Evolutionary conservation across 2,797 vertebrate species (phyloP).

Genomic region (Menidia menidia): DNA sequence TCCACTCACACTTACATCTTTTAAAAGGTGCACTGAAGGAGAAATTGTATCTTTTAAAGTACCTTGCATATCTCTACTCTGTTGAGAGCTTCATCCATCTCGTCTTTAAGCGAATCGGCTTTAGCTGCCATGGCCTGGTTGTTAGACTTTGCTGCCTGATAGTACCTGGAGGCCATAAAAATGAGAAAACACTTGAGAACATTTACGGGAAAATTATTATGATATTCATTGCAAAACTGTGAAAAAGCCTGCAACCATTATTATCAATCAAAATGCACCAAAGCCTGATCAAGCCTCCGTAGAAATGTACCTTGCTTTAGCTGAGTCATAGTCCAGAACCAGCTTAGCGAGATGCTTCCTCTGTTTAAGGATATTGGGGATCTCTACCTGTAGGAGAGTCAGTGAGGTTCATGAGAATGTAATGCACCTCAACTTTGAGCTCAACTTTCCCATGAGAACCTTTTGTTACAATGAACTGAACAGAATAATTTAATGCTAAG

Average conservation of each 20-base stretch:
- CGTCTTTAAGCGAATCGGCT: slow-evolving; percentile 93
- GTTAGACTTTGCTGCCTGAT: slow-evolving; percentile 91
- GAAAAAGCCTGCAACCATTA: neutral
- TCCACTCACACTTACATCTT: neutral
- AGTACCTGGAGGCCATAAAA: slow-evolving; percentile 81
- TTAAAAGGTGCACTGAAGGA: neutral
- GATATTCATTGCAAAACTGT: neutral
- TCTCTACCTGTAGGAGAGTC: slow-evolving; percentile 86
- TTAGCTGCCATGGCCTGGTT: slow-evolving; percentile 93
- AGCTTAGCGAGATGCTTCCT: slow-evolving; percentile 94
- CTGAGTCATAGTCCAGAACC: slow-evolving; percentile 96
- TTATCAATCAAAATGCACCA: neutral
- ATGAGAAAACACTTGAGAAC: neutral
- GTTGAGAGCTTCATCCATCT: slow-evolving; percentile 97
- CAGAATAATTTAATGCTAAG: slow-evolving; percentile 13
- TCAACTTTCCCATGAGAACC: slow-evolving; percentile 21
- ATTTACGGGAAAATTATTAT: neutral
- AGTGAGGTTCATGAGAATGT: neutral
- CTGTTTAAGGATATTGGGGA: slow-evolving; percentile 96
- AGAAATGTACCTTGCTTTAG: slow-evolving; percentile 86
- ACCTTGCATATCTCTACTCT: slow-evolving; percentile 99
- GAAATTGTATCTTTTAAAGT: neutral
- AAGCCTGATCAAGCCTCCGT: neutral
- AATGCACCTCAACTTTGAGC: neutral
- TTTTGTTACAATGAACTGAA: slow-evolving; percentile 11